These are phyloP conservation scores for Seira ritae DNA, from an alignment of 2,888 invertebrate species.

Conservation along the genomic window DNA sequence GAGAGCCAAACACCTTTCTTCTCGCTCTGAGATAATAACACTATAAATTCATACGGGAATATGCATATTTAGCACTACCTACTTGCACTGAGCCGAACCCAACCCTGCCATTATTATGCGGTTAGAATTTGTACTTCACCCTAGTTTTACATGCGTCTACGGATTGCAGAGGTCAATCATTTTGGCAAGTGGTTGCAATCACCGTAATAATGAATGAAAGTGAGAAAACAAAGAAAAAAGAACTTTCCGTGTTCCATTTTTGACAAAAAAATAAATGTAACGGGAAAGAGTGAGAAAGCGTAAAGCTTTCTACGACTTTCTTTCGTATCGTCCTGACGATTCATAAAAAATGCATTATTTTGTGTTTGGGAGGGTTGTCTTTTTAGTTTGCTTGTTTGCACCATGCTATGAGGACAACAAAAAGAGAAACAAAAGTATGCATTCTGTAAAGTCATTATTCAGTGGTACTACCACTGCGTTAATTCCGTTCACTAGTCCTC, in stretches of 20 bases:
- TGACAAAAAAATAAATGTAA: neutral
- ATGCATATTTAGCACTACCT: neutral
- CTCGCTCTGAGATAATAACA: constrained; percentile 50
- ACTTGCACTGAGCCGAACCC: neutral
- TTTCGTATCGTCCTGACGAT: too few species aligned
- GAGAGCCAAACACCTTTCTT: neutral
- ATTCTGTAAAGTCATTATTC: constrained; percentile 44
- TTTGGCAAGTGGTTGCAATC: neutral
- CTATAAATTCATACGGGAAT: constrained; percentile 30
- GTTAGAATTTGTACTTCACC: constrained; percentile 9
- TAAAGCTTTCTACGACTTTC: too few species aligned
- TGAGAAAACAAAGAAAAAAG: neutral
- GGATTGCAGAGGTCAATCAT: neutral
- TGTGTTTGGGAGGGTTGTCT: constrained; percentile 48
- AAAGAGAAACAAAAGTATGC: constrained; percentile 37
- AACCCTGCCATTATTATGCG: constrained; percentile 9
- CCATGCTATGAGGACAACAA: neutral
- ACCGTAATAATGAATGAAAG: neutral
- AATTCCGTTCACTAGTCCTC: neutral
- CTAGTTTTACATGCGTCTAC: neutral
- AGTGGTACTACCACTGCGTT: constrained; percentile 6
- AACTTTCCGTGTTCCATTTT: neutral
- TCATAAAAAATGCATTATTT: constrained; percentile 46
- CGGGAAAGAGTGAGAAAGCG: too few species aligned
- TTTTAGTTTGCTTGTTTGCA: too few species aligned